Evolutionary conservation across 2,113 vertebrate species (phyloP), one percentile per base, ranked within the genome.

Genomic region (Chlamydotis undulata): DNA sequence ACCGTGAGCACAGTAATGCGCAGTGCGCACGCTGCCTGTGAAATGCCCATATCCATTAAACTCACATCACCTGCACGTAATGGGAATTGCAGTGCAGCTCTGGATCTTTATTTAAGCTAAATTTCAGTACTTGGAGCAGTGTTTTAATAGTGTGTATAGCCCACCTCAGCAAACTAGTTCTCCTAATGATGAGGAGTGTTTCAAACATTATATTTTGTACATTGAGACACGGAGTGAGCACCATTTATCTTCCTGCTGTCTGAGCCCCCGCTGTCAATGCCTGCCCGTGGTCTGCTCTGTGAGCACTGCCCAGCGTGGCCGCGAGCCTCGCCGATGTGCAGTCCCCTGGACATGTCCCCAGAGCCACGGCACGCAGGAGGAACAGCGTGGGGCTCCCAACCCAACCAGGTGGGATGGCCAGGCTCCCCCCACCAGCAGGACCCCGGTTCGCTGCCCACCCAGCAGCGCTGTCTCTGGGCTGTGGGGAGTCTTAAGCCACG

Each of bases 361-460:
- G 71, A 59, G 61, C 60, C 0, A 0, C 1, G 1, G 45, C 35
- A 57, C 0, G 0, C 0, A 0, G 41, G 17, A 69, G 60, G 49
- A 39, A 10, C 9, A 9, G n/a, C 0, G 0, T 43, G n/a, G 52
- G 31, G 41, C n/a, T 64, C 33, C 35, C 55, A 14, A 50, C 56
- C 31, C 41, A 33, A 70, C 49, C 65, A 45, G 41, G 18, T 29
- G 11, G 47, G 17, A 55, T 63, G 65, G 41, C 24, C 5, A 12
- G 53, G 73, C 29, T 89, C 26, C 26, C 47, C 61, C 21, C 37
- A 1, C n/a, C 37, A 43, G 39, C 64, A 56, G 73, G 29, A 65
- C 65, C 31, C 14, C 0, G 0, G 21, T 47, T 76, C 31, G 2
- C 41, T 74, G 77, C 83, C 56, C 1, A 1, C 50, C 65, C 50